Evolutionary conservation across 2,113 vertebrate genomes (phyloP).

Genomic region (Seriola quinqueradiata): DNA sequence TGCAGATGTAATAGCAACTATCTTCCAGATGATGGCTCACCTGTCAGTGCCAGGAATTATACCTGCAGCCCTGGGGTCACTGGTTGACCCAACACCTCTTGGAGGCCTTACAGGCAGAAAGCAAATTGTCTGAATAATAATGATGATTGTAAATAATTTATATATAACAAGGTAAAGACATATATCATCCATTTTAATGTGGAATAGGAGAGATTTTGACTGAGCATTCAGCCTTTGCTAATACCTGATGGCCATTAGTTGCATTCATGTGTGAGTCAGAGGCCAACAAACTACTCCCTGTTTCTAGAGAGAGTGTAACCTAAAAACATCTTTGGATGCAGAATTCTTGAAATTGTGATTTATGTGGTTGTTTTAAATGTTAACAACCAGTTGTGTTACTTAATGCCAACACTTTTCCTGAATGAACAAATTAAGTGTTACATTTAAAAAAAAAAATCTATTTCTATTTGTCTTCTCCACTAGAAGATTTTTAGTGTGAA

Average conservation of each 20-base stretch:
- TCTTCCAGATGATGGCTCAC: slow-evolving; percentile 27
- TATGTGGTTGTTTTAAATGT: background rate
- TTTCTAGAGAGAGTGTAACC: slow-evolving; percentile 1
- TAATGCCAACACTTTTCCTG: background rate
- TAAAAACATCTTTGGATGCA: background rate
- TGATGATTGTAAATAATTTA: slow-evolving; percentile 6
- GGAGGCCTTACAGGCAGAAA: slow-evolving; percentile 1
- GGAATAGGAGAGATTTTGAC: background rate
- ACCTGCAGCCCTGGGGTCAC: background rate
- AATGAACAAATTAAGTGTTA: background rate
- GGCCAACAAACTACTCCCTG: background rate
- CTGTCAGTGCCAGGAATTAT: slow-evolving; percentile 6
- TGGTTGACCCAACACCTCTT: background rate
- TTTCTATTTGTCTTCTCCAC: background rate
- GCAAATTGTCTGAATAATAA: slow-evolving; percentile 6
- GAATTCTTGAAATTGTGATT: too few species aligned
- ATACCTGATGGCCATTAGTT: background rate
- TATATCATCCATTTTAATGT: background rate
- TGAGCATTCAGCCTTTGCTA: background rate
- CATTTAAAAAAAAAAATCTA: background rate
- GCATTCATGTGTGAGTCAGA: background rate
- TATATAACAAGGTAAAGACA: background rate
- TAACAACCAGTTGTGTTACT: background rate
- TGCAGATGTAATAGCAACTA: slow-evolving; percentile 23
- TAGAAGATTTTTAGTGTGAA: background rate